Evolutionary conservation across 1,140 invertebrate genomes (phyloP).

Genomic region (Adelges cooleyi): DNA sequence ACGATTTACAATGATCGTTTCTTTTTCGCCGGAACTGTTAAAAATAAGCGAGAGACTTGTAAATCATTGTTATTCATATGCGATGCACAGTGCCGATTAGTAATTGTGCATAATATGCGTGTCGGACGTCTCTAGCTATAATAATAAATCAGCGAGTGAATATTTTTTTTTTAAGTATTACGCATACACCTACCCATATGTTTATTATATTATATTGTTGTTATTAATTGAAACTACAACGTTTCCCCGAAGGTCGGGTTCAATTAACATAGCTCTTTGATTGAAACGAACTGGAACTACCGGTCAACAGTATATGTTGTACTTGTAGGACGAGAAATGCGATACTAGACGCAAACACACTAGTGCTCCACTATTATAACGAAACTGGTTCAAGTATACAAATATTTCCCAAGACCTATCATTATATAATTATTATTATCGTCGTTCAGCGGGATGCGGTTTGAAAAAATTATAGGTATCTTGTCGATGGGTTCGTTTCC

Average conservation of each 20-base stretch:
- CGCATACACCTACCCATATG: not conserved
- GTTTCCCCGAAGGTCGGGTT: conserved; percentile 12
- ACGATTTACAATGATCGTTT: not conserved
- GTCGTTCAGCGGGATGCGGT: too few relatives aligned
- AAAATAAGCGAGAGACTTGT: not conserved
- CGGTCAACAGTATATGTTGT: conserved; percentile 19
- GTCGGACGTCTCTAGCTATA: not conserved
- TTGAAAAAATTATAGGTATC: too few relatives aligned
- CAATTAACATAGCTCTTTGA: conserved; percentile 9
- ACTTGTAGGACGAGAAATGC: not conserved
- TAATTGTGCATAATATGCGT: not conserved
- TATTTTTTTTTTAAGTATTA: too few relatives aligned
- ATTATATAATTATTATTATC: not conserved
- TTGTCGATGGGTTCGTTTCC: too few relatives aligned
- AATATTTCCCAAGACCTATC: not conserved
- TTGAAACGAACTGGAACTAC: not conserved
- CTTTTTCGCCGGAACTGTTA: too few relatives aligned
- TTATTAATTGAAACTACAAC: conserved; percentile 1
- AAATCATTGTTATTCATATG: not conserved
- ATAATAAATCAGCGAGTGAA: not conserved
- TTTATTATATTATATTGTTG: not conserved
- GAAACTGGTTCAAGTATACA: conserved; percentile 1
- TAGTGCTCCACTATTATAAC: not conserved
- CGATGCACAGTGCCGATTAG: not conserved
- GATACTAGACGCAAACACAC: not conserved